phyloP scores from a whole-genome alignment of 1,140 invertebrate species.

The Trachymyrmex septentrionalis region DNA sequence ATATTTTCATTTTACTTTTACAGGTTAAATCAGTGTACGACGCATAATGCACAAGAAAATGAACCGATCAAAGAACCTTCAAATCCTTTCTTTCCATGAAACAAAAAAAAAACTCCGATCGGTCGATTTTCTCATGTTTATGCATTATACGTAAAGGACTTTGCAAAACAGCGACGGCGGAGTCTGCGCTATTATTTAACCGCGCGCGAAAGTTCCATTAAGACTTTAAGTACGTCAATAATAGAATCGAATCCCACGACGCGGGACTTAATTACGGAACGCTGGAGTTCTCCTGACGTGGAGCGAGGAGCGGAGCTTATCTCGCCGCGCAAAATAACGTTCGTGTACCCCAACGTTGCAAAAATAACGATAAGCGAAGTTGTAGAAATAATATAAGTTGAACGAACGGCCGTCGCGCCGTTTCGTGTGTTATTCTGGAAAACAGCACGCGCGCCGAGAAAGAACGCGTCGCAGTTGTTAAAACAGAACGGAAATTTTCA shows the following conservation, averaged over 20 bases:
- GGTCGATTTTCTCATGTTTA: too few species aligned
- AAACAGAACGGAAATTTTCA: background rate
- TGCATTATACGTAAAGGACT: too few species aligned
- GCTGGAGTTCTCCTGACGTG: background rate
- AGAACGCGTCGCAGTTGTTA: background rate
- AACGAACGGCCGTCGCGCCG: constrained; percentile 47
- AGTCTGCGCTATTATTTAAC: constrained; percentile 30
- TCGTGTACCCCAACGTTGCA: constrained; percentile 52
- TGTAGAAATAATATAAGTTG: constrained; percentile 78
- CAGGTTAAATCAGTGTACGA: too few species aligned
- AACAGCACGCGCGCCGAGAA: constrained; percentile 21
- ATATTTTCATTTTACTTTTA: too few species aligned
- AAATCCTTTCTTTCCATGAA: too few species aligned
- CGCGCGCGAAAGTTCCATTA: constrained; percentile 37
- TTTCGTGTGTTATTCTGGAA: constrained; percentile 43
- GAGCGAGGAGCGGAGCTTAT: constrained; percentile 37
- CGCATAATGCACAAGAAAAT: too few species aligned
- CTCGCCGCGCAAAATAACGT: constrained; percentile 57
- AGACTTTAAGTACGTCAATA: background rate
- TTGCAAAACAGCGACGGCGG: background rate
- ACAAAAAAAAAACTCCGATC: too few species aligned
- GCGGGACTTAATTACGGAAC: constrained; percentile 21
- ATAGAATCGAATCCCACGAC: constrained; percentile 2
- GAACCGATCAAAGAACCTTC: too few species aligned
- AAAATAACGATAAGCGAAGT: constrained; percentile 72